Base-by-base conservation (phyloP, 1,140 invertebrate species). In the Drosophila paulistorum region DNA sequence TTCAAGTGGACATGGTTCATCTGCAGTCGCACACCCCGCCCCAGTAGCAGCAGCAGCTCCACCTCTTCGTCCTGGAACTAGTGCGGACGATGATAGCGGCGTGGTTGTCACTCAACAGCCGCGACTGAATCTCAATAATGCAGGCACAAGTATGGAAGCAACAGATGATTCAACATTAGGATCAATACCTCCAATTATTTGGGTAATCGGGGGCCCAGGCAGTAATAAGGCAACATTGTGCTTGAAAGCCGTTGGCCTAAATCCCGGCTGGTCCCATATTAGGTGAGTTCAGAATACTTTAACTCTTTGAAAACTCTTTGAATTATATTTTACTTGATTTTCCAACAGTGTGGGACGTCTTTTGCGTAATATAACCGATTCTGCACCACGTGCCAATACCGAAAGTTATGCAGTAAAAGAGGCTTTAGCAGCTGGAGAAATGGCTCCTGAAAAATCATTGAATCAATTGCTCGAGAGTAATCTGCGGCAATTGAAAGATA, bases 141-240 rank as follows among this genome's bases (percentile, higher is more conserved):
- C 91, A 0, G 55, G 75, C 45, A 68, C 64, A 7, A 76, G 70
- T 39, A 70, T 76, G 3, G 92, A 92, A 68, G 92, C 89, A 3
- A 89, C 82, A 2, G 66, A 85, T 17, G 74, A 70, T 7, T 77
- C 79, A 83, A 23, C 14, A 0, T 57, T 89, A 35, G 11, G 20
- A 10, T 90, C 51, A 92, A 69, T 94, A 79, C 95, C 96, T 0
- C 92, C 94, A 7, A 94, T 96, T 35, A 94, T 97, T 59, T 97
- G 96, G 96, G 95, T 97, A 0, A 95, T 97, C 72, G 96, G 96
- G 51, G 96, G 96, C 14, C 96, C 96, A 0, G 96, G 96, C 33
- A 96, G 96, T 78, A 94, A 94, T 71, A 97, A 97, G 91, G 94
- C 95, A 11, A 92, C 93, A 0, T 91, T 97, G 13, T 97, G 96